A percentile compares a stretch with the other conserved stretches of the same genome.
These are phyloP conservation scores for Zaprionus camerounensis DNA, from an alignment of 1,140 invertebrate genomes.

Conservation along the genomic window DNA sequence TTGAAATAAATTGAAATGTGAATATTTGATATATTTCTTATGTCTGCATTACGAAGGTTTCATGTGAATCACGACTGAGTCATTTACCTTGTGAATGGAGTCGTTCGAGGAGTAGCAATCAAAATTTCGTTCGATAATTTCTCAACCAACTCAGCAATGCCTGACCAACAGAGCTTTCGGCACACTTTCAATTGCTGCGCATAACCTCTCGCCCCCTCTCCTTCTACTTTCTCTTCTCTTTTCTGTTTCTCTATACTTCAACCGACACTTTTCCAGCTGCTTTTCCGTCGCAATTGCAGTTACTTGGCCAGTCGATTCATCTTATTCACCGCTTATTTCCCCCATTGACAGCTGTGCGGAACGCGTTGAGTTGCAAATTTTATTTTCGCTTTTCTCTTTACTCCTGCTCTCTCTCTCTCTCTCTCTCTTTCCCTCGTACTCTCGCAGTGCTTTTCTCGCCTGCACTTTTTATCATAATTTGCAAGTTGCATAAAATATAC, in stretches of 20 bases:
- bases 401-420: not conserved
- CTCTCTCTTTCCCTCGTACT: not conserved
- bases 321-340: conserved; percentile 46
- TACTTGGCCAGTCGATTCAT: conserved; percentile 49
- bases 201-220: no score
- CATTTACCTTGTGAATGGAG: not conserved
- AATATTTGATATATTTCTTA: not conserved
- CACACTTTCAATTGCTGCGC: not conserved
- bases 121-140: conserved; percentile 1
- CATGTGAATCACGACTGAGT: not conserved
- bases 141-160: not conserved
- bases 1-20: conserved; percentile 31
- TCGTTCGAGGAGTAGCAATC: not conserved
- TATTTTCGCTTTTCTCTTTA: conserved; percentile 11
- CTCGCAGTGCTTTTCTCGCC: no score
- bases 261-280: conserved; percentile 37
- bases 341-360: conserved; percentile 58
- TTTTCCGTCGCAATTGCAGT: not conserved
- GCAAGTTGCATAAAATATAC: conserved; percentile 42
- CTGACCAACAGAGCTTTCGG: not conserved
- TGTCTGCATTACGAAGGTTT: not conserved
- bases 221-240: not conserved
- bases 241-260: not conserved
- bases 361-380: conserved; percentile 48
- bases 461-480: conserved; percentile 61